Base-by-base conservation (phyloP, 2,113 vertebrate genomes). In the Peromyscus californicus region DNA sequence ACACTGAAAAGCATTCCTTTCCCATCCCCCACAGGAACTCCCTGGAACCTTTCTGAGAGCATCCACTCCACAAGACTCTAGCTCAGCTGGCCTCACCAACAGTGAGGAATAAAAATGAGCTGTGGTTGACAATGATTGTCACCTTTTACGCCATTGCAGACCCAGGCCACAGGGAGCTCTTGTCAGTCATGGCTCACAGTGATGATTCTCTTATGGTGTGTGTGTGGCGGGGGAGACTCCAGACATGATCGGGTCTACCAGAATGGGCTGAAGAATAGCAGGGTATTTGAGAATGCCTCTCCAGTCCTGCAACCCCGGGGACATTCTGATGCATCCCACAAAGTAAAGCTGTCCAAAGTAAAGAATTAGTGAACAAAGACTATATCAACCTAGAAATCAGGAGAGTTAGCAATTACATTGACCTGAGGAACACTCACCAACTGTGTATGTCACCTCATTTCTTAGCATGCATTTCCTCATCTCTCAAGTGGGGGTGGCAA, bases 401-500 rank as follows among this genome's bases (percentile, higher is more conserved):
- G 69, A 85, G 94, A 92, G 39, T 65, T 26, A 39, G 21, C 42
- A 36, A n/a, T 90, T 31, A 65, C 17, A 51, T 5, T 75, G 45
- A 63, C 79, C 65, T 45, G 79, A 5, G 57, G 57, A 84, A 89
- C 42, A 57, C 54, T 76, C 13, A 59, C 22, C 67, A 69, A 75
- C 65, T 51, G 12, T 16, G 82, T 9, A 3, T 70, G 84, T 61
- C 67, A 63, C 51, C 90, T 61, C 45, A 36, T 65, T 72, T 57
- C 21, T 24, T 48, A 86, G 42, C 33, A 39, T 87, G 95, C 91
- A 82, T 93, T 96, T 85, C 78, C 87, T 96, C 45, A 26, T 70
- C 79, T 59, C 79, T 80, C 65, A 94, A 65, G 90, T 92, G 74
- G 69, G 80, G n/a, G n/a, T 29, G 16, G 54, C 59, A 26, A 59